Conservation (phyloP, 2,113 vertebrate genomes). For the Tragelaphus buxtoni region DNA sequence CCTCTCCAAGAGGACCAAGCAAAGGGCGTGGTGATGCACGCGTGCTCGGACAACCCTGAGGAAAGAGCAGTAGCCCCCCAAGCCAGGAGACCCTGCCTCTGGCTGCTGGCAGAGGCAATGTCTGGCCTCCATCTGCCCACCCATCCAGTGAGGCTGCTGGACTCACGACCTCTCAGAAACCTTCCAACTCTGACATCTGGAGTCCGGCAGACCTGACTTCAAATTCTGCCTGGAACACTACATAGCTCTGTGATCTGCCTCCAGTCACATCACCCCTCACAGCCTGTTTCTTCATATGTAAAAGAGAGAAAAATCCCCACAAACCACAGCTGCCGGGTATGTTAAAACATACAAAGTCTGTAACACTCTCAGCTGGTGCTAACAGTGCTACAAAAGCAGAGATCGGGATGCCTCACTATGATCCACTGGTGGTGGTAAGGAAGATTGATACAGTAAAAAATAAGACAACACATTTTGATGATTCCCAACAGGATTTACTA, state of each 20-base stretch:
- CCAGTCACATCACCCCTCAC: background rate
- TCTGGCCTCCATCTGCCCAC: background rate
- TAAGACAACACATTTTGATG: background rate
- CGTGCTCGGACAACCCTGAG: rapidly evolving
- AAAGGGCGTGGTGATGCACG: background rate
- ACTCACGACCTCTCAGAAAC: background rate
- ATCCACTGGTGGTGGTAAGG: background rate
- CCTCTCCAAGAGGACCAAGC: background rate
- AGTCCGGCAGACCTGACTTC: background rate
- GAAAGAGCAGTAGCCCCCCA: background rate
- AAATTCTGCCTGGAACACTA: background rate
- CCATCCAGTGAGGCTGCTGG: background rate
- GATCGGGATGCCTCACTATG: background rate
- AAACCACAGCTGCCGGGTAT: too few relatives aligned
- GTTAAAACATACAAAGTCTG: background rate
- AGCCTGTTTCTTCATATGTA: background rate
- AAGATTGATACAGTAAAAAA: background rate
- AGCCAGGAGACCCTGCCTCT: background rate
- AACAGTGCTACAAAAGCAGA: background rate
- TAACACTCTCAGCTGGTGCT: background rate
- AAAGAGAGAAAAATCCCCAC: background rate
- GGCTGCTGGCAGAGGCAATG: background rate
- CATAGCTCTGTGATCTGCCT: background rate
- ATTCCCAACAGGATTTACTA: background rate
- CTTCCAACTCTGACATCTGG: background rate